These are phyloP conservation scores for Harmothoe impar DNA, from an alignment of 2,888 invertebrate genomes.

Conservation along the genomic window DNA sequence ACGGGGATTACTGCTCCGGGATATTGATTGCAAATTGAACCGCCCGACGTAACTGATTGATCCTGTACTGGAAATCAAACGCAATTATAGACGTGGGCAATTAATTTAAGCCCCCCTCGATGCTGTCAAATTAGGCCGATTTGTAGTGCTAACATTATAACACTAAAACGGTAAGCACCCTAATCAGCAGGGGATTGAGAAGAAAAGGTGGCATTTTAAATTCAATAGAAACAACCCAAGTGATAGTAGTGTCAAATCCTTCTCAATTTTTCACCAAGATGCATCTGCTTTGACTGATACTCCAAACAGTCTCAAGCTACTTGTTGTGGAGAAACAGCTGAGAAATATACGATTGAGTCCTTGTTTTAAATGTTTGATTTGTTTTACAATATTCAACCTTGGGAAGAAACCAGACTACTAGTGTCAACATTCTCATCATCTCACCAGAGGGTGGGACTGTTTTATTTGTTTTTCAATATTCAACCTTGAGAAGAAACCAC, in stretches of 20 bases:
- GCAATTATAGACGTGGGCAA: conserved; percentile 1
- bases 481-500: too few relatives aligned
- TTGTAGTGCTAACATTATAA: conserved; percentile 3
- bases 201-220: background rate
- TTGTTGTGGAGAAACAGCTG: too few relatives aligned
- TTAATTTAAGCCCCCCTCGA: conserved; percentile 18
- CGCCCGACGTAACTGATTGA: background rate
- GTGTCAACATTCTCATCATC: too few relatives aligned
- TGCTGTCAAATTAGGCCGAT: background rate
- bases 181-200: background rate
- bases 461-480: too few relatives aligned
- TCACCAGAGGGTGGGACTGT: too few relatives aligned
- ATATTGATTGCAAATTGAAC: conserved; percentile 39
- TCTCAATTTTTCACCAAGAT: background rate
- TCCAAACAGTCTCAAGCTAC: background rate
- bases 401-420: too few relatives aligned
- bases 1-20: background rate
- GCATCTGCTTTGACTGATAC: background rate
- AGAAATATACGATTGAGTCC: too few relatives aligned
- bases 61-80: conserved; percentile 33
- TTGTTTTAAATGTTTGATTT: too few relatives aligned
- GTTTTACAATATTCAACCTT: too few relatives aligned
- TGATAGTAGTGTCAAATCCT: background rate
- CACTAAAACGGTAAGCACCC: background rate
- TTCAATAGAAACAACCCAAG: background rate